These are phyloP conservation scores for Epinotia demarniana DNA, from an alignment of 2,888 invertebrate genomes.

Conservation along the genomic window DNA sequence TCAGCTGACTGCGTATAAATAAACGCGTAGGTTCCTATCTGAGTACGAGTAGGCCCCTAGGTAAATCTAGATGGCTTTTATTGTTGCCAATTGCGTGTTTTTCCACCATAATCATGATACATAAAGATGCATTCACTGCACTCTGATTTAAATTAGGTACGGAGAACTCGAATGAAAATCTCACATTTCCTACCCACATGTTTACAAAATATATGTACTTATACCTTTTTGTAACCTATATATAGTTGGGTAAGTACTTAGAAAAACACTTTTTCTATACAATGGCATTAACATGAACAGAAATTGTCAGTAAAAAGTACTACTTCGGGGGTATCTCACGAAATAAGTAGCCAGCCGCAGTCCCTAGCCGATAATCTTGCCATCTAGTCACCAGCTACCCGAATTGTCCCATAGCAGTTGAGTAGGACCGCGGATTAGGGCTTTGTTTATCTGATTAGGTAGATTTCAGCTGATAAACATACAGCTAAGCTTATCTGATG, in stretches of 20 bases:
- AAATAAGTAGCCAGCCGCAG: too few relatives aligned
- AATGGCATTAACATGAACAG: too few relatives aligned
- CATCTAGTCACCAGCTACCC: neutral
- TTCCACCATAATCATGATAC: neutral
- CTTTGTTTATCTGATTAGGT: slow-evolving; percentile 2
- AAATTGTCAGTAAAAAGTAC: too few relatives aligned
- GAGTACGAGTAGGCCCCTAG: neutral
- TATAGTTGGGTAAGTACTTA: too few relatives aligned
- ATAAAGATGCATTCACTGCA: too few relatives aligned
- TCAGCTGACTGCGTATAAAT: neutral
- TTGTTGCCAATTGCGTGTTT: neutral
- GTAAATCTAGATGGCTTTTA: neutral
- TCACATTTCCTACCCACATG: too few relatives aligned
- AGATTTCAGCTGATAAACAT: neutral
- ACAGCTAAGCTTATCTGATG: neutral
- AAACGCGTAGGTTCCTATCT: neutral
- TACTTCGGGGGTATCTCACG: too few relatives aligned
- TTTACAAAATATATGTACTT: too few relatives aligned
- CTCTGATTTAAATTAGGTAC: too few relatives aligned
- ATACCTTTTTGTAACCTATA: too few relatives aligned
- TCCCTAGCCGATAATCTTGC: neutral
- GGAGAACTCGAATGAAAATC: too few relatives aligned
- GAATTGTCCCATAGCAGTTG: neutral
- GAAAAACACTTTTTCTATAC: too few relatives aligned
- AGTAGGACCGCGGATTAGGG: slow-evolving; percentile 1